Evolutionary conservation across 2,888 invertebrate species (phyloP).

Genomic region (Andrena fulva): DNA sequence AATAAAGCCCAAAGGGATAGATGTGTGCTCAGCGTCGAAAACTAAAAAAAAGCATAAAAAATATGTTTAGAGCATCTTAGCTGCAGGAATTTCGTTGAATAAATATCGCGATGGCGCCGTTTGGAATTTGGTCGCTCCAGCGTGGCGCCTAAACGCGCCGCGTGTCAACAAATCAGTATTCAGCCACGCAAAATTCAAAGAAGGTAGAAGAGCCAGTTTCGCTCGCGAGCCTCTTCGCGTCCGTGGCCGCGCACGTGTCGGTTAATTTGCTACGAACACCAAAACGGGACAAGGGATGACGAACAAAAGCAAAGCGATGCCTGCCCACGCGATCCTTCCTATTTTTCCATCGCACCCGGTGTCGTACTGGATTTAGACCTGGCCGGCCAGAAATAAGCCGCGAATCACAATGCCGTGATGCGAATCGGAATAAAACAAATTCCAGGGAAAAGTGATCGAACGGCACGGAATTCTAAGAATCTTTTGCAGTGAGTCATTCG

Average conservation of each 20-base stretch:
- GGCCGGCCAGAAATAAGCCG: conserved; percentile 53
- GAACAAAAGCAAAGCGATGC: conserved; percentile 44
- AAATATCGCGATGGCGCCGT: conserved; percentile 66
- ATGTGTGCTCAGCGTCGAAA: conserved; percentile 11
- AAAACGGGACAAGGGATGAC: conserved; percentile 27
- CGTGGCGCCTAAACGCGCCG: conserved; percentile 63
- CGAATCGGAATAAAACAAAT: conserved; percentile 31
- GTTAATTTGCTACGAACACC: conserved; percentile 49
- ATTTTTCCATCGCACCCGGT: conserved; percentile 48
- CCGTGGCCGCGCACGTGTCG: conserved; percentile 21
- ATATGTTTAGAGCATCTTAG: conserved; percentile 55
- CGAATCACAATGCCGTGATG: conserved; percentile 50
- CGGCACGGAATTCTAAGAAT: conserved; percentile 13
- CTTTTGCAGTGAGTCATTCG: conserved; percentile 25
- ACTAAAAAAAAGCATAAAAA: conserved; percentile 44
- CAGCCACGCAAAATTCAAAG: conserved; percentile 58
- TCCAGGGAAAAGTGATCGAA: conserved; percentile 14
- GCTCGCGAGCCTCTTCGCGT: conserved; percentile 18
- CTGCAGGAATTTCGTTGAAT: conserved; percentile 62
- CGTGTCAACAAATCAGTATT: conserved; percentile 66
- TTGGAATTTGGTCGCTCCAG: conserved; percentile 60
- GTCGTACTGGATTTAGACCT: conserved; percentile 59
- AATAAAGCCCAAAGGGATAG: conserved; percentile 35
- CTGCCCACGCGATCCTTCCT: conserved; percentile 53
- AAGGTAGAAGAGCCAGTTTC: conserved; percentile 53